Base-by-base conservation (phyloP, 2,113 vertebrate genomes). In the Tauraco erythrolophus region DNA sequence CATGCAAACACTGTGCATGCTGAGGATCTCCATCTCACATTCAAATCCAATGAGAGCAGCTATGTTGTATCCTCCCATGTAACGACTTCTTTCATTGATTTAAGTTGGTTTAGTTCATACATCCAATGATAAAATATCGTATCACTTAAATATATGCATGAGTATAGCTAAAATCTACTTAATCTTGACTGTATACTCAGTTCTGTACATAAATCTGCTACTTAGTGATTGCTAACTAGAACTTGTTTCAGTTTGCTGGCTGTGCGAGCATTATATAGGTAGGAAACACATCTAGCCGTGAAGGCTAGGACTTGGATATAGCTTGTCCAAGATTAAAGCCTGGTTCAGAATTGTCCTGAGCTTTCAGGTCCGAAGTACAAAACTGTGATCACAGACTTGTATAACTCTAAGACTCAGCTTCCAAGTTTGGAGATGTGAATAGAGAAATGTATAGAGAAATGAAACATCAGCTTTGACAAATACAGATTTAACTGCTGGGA, bases 181-280 rank as follows among this genome's bases (percentile, higher is more conserved):
- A 57, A 65, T 69, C 31, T 53, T 48, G 82, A 51, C 16, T 66
- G 37, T 6, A 61, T 10, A 30, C n/a, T 6, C 31, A 54, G 27
- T 22, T 62, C 41, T 66, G 25, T 9, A 60, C 24, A 43, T n/a
- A 28, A 75, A 58, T 33, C 19, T n/a, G 66, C 23, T 61, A 28
- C 22, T 78, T 15, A 5, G 27, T 25, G 45, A 76, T 41, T 53
- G 37, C 23, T 24, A 35, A n/a, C 4, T 37, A 79, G 48, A 79
- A 83, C 28, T 79, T 24, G 22, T 30, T 85, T 57, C 53, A 77
- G 22, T 71, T 71, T 84, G 18, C 37, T 41, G 43, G 22, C 48
- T n/a, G 0, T 41, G 27, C 0, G 0, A 64, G 15, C 1, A 2
- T 24, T 61, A 37, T 61, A 37, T 0, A 35, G 25, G 28, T 6